Evolutionary conservation across 2,113 vertebrate genomes (phyloP), one percentile per base, ranked within the genome.

Genomic region (Chelonoidis abingdonii): DNA sequence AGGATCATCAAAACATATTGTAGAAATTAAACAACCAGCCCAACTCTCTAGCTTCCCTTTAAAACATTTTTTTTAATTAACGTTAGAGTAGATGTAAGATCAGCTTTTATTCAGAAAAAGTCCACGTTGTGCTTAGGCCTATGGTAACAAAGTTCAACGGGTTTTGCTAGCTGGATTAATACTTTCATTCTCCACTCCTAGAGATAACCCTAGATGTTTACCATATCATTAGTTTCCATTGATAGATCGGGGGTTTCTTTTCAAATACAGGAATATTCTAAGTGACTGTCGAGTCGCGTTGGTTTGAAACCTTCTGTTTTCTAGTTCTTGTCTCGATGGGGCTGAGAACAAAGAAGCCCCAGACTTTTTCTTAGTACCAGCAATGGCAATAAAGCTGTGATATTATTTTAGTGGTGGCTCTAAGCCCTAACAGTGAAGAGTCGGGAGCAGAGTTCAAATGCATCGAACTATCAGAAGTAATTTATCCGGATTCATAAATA

Each of bases 401-500:
- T 84, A 35, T 38, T 52, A 22, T 75, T 35, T 47, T 29, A 22
- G 47, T 21, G 89, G 80, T 89, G 80, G 76, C 29, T 82, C 69
- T 24, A 9, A 75, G 95, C 92, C 91, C 80, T 84, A 93, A 84
- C 96, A 89, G 87, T 83, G 92, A 90, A 93, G 85, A 95, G 97
- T 88, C 92, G 78, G 92, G 93, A 27, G 84, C 72, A 2, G 89
- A 87, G 95, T 92, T 94, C 97, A 95, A 91, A 96, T 93, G 93
- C 97, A 97, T 94, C 94, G 72, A 96, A 95, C 79, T 90, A 89
- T 94, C 97, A 91, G 95, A 95, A 98, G 97, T 97, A 75, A 97
- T 97, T 97, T 97, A 96, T 98, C 97, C 95, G 95, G 97, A 96
- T 98, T 97, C 98, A 98, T 98, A 98, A 98, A 98, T 98, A 98